Percentiles rank a stretch among this genome's conserved stretches.
Evolutionary conservation across 2,888 invertebrate species (phyloP).

Genomic region (Lycophotia porphyrea): DNA sequence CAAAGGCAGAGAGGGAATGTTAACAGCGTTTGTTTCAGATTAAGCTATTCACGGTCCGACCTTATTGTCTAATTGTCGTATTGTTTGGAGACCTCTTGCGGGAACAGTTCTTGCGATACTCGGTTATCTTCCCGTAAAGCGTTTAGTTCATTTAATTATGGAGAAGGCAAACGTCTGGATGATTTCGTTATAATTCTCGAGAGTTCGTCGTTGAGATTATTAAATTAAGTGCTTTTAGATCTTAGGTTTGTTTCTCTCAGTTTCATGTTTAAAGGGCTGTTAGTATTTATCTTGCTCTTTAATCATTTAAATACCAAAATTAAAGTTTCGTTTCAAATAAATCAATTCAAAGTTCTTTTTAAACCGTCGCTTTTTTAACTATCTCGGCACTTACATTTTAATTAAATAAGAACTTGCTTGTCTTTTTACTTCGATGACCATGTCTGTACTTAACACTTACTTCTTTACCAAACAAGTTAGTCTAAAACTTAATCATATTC

Average conservation of each 20-base stretch:
- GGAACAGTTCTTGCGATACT: constrained; percentile 55
- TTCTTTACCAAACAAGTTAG: neutral
- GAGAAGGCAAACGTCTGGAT: constrained; percentile 37
- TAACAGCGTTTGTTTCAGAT: constrained; percentile 80
- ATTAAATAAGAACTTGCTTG: neutral
- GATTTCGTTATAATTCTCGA: constrained; percentile 37
- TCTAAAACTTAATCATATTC: neutral
- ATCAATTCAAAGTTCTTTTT: neutral
- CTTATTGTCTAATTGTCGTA: constrained; percentile 87
- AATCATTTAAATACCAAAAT: neutral
- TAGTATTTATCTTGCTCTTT: neutral
- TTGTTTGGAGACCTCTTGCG: constrained; percentile 78
- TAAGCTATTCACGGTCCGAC: constrained; percentile 80
- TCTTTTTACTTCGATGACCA: neutral
- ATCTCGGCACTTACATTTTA: neutral
- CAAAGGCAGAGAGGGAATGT: constrained; percentile 70
- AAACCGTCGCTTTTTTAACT: neutral
- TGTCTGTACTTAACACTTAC: too few species aligned
- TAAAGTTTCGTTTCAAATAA: neutral
- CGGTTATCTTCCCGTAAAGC: constrained; percentile 56
- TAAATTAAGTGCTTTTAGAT: constrained; percentile 41
- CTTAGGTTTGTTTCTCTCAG: constrained; percentile 11
- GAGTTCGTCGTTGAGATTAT: constrained; percentile 31
- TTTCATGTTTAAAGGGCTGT: constrained; percentile 21
- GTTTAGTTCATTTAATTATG: constrained; percentile 64